Base-by-base conservation (phyloP, 2,888 invertebrate species). In the Drosophila birchii region DNA sequence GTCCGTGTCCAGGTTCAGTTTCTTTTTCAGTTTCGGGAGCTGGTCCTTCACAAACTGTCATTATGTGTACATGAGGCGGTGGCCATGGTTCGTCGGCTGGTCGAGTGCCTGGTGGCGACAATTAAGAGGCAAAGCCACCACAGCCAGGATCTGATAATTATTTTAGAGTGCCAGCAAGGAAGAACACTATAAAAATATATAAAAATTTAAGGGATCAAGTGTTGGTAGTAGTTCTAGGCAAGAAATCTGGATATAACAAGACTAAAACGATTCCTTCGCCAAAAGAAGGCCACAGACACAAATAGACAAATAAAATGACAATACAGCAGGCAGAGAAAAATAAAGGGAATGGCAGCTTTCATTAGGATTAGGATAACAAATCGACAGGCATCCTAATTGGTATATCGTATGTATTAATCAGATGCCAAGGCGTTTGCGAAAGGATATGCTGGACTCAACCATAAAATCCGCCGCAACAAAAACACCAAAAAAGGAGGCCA, bases 121-220 rank as follows among this genome's bases (percentile, higher is more conserved):
- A 80, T 75, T 69, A 82, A 61, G 77, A 53, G 44, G 43, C 45
- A 47, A 58, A 56, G 55, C 53, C 34, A 47, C 53, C 73, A 55
- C 54, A 72, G 34, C 39, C 45, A 26, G 49, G 5, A 16, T 34
- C 44, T 61, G 44, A 56, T 71, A 74, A 73, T 62, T 71, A 62
- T 73, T 71, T 71, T 73, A 44, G 64, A 79, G 71, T 62, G 68
- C 47, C 29, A 29, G 47, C 29, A 11, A 47, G n/a, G 11, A 29
- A 7, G 6, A n/a, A 6, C 12, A 11, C 16, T 26, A 5, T 5
- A 26, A 26, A 26, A 26, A 8, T 16, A 23, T 23, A 12, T 11
- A 3, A 9, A 26, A 26, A 6, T 26, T n/a, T 12, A 11, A 34
- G 5, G 34, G 34, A 34, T 3, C 12, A 34, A 34, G 34, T 29